Base-by-base conservation (phyloP, 2,797 vertebrate species). In the Poliocrania exsul region DNA sequence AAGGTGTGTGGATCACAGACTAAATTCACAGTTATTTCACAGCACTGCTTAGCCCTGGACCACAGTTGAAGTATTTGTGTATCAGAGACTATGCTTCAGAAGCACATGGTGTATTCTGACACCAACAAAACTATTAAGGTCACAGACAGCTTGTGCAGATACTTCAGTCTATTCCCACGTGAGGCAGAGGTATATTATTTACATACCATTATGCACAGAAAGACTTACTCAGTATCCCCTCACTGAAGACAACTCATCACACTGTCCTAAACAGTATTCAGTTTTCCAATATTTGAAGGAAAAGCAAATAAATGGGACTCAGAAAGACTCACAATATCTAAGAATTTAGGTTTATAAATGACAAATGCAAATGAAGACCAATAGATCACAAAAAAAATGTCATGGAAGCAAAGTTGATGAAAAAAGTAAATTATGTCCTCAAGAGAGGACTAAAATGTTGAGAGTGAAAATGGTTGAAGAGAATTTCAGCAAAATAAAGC, bases 121-220 rank as follows among this genome's bases (percentile, higher is more conserved):
- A 81, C 83, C 84, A 83, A 56, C 90, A 94, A 88, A 88, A 69
- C 53, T 81, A 95, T 95, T 96, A 81, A 93, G 94, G 92, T 93
- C 95, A 95, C 88, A 79, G 91, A 90, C 70, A 94, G 86, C 77
- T 90, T 65, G 78, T 77, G 92, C 88, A 91, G 78, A 82, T 88
- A 94, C 90, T 97, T 62, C 16, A 92, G 79, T 82, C 38, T 86
- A 86, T 86, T 86, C 91, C 93, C 94, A 49, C 19, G 37, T 46
- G 71, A 94, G 72, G 75, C 50, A 92, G 62, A 86, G 70, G 85
- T 92, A 42, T 91, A 90, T 95, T 90, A 96, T 97, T 91, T 97
- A 91, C 96, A 96, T 97, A 85, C 38, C 35, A 96, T 96, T 95
- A 95, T 81, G 64, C 56, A 87, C 85, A 90, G 88, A 86, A 95